Evolutionary conservation across 1,140 invertebrate species (phyloP).

Genomic region (Zaprionus gabonicus): DNA sequence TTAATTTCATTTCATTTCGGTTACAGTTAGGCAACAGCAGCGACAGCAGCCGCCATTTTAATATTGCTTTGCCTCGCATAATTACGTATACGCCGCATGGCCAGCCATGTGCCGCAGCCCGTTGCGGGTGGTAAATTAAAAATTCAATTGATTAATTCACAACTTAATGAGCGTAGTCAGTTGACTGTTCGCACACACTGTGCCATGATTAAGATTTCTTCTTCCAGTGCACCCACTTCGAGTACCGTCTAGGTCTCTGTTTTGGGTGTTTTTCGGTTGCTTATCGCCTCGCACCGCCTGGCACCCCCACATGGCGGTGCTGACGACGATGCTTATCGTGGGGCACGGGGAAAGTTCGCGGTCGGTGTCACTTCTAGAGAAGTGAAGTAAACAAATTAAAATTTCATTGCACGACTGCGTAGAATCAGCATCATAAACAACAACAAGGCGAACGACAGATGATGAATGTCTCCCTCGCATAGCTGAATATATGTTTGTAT

Average conservation of each 20-base stretch:
- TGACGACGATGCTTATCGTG: conserved; percentile 38
- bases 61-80: conserved; percentile 63
- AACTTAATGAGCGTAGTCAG: conserved; percentile 35
- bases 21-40: conserved; percentile 11
- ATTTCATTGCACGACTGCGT: conserved; percentile 45
- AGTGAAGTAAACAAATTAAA: conserved; percentile 68
- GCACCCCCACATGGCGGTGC: conserved; percentile 53
- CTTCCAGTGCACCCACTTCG: neutral
- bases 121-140: conserved; percentile 63
- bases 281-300: conserved; percentile 34
- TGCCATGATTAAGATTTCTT: neutral
- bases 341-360: neutral
- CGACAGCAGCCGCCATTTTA: conserved; percentile 49
- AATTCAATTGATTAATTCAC: conserved; percentile 75
- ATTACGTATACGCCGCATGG: conserved; percentile 76
- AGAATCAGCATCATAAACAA: conserved; percentile 31
- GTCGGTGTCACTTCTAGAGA: conserved; percentile 49
- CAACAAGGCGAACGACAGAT: conserved; percentile 7
- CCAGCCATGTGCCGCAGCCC: conserved; percentile 32
- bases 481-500: neutral
- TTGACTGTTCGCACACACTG: neutral
- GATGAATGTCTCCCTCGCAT: conserved; percentile 4
- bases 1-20: conserved; percentile 75
- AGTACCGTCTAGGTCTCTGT: neutral
- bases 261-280: conserved; percentile 4